Base-by-base conservation (phyloP, 2,113 vertebrate species). In the Talpa occidentalis region DNA sequence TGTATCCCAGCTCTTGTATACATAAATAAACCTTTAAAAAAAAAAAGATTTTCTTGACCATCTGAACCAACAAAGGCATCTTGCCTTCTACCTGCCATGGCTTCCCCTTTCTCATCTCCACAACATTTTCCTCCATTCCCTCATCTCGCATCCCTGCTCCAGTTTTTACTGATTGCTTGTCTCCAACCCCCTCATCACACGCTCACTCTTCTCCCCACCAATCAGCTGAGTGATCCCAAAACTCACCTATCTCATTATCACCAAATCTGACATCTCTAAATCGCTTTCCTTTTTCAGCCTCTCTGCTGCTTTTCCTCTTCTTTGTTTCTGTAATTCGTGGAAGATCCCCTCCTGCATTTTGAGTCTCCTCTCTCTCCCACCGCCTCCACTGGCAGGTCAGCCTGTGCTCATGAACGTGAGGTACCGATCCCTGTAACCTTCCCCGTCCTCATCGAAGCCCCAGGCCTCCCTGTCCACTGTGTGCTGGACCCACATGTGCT, bases 71-170 rank as follows among this genome's bases (percentile, higher is more conserved):
- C 37, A 22, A 62, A 17, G n/a, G 16, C 2, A 4, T 67, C 35
- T 10, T 4, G 9, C 21, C 35, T 0, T 19, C 64, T 37, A 16
- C 85, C 86, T 42, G 37, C 37, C 32, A n/a, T 7, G 26, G 26
- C 5, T 10, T 40, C 19, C 77, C 17, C 0, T 10, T 7, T 66
- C 78, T 62, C 14, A 14, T n/a, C 40, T 26, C 0, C 16, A 4
- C 28, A 3, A 16, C 4, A 12, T 1, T 40, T 40, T 73, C 69
- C 10, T 8, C 32, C 19, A 6, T 37, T 12, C 3, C 35, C 21
- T 22, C 35, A 4, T 22, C 54, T 56, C 4, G 16, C 32, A 8
- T 54, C 42, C 67, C 30, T 22, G 6, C 30, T 60, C 21, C 14
- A 14, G n/a, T 5, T 62, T 90, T 7, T 42, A 70, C 79, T n/a